These are phyloP conservation scores for Ormyrus nitidulus DNA, from an alignment of 2,888 invertebrate species.

Conservation along the genomic window DNA sequence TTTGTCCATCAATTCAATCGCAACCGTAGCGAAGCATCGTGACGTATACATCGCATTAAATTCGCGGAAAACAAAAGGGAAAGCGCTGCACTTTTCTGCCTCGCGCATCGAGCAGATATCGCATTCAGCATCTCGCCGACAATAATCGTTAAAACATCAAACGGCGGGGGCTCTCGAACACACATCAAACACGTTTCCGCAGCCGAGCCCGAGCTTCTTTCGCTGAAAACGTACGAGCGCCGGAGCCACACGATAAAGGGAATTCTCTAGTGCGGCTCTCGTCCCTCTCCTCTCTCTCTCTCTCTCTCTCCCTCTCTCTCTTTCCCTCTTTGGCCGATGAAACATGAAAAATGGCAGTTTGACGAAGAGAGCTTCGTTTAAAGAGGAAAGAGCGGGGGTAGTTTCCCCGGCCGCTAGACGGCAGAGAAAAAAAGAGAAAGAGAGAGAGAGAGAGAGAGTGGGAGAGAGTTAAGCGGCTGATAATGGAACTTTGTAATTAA, in stretches of 20 bases:
- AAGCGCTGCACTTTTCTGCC: no score
- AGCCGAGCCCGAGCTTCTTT: no score
- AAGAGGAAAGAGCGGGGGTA: not conserved
- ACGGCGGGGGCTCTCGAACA: not conserved
- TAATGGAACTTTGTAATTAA: conserved; percentile 56
- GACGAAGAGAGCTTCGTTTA: not conserved
- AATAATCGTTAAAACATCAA: conserved; percentile 15
- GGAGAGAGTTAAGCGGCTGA: conserved; percentile 33
- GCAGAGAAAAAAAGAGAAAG: no score
- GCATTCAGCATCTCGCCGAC: not conserved
- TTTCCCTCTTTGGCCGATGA: not conserved
- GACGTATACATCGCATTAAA: no score
- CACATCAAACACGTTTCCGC: not conserved
- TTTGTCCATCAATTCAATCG: no score
- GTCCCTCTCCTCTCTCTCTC: not conserved
- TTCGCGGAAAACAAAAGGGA: no score
- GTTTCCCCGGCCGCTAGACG: no score
- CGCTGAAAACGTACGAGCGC: not conserved
- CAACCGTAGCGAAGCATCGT: no score
- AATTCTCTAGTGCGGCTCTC: not conserved
- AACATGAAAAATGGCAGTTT: conserved; percentile 13
- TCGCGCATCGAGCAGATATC: no score
- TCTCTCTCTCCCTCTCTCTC: no score
- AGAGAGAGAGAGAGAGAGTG: no score
- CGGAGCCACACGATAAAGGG: not conserved